A percentile compares a stretch with the other conserved stretches of the same genome.
phyloP scores from a whole-genome alignment of 35 echinoderm and acorn worm genomes.

The Strongylocentrotus purpuratus region DNA sequence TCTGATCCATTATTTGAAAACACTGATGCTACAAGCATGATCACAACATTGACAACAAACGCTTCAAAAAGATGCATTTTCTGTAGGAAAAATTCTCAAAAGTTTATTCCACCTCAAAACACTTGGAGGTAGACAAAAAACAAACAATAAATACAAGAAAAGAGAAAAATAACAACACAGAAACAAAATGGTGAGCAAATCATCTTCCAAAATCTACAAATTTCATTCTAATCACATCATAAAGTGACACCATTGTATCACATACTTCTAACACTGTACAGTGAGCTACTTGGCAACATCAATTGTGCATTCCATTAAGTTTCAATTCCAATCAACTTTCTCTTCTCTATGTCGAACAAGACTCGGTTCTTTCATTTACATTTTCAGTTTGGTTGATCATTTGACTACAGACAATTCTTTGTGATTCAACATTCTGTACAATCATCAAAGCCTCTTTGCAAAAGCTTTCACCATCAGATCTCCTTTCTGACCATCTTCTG shows the following conservation, averaged over 20 bases:
- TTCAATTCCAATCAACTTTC: neutral
- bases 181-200: conserved; percentile 26
- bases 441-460: neutral
- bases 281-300: neutral
- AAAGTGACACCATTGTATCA: neutral
- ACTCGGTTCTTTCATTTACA: neutral
- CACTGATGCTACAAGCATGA: neutral
- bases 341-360: neutral
- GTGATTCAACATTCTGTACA: neutral
- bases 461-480: neutral
- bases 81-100: conserved; percentile 46
- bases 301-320: neutral
- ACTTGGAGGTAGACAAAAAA: conserved; percentile 42
- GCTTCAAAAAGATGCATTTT: neutral
- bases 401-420: neutral
- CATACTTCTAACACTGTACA: neutral
- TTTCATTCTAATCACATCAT: neutral
- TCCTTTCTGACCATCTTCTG: neutral
- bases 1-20: neutral
- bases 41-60: neutral
- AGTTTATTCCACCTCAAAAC: conserved; percentile 45
- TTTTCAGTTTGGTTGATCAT: neutral
- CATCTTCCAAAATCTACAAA: neutral
- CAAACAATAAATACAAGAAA: conserved; percentile 30
- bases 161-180: neutral